phyloP scores from a whole-genome alignment of 1,140 invertebrate species.

The Pseudachorutes palmiensis region DNA sequence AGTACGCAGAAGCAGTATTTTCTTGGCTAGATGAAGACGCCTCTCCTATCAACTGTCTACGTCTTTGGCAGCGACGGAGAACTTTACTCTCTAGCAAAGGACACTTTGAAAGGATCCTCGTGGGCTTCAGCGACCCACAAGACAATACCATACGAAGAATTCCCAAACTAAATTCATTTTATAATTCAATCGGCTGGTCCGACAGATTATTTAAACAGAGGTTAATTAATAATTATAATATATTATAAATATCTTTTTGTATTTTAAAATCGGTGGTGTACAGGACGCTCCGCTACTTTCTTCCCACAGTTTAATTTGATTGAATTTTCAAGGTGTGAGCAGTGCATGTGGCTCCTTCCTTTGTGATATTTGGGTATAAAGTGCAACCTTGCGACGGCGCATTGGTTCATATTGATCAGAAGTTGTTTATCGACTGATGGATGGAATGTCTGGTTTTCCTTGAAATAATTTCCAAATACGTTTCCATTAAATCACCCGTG shows the following conservation, averaged over 20 bases:
- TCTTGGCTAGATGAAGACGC: not conserved
- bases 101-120: not conserved
- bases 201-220: not conserved
- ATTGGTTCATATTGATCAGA: not conserved
- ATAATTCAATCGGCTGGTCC: not conserved
- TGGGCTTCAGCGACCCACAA: not conserved
- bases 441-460: no score
- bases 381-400: not conserved
- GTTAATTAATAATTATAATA: no score
- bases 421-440: not conserved
- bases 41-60: not conserved
- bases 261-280: not conserved
- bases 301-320: no score
- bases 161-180: not conserved
- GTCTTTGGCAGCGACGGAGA: not conserved
- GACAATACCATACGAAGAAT: constrained; percentile 4
- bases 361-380: no score
- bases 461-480: no score
- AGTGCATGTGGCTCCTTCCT: not conserved
- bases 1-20: not conserved
- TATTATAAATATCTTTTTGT: not conserved
- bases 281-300: not conserved
- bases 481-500: no score
- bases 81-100: not conserved
- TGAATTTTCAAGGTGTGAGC: no score